Conservation (phyloP, 2,113 vertebrate species). For the Scalopus aquaticus region DNA sequence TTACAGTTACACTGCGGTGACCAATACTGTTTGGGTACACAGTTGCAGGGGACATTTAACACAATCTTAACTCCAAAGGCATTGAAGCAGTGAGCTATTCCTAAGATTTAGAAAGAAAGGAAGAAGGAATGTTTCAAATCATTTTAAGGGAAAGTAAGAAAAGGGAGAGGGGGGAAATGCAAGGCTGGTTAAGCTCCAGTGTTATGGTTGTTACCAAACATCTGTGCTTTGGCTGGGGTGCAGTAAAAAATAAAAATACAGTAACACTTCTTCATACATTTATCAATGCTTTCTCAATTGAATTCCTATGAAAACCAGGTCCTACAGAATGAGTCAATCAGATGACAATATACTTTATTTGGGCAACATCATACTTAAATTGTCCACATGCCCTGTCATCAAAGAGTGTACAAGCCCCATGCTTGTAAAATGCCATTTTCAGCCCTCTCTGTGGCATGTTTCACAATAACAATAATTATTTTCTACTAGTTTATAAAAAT, state of each 20-base stretch:
- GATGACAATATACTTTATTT: neutral
- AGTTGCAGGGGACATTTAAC: neutral
- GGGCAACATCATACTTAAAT: neutral
- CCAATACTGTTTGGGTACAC: neutral
- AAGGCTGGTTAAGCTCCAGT: neutral
- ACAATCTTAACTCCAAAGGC: neutral
- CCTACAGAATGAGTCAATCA: neutral
- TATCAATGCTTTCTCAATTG: neutral
- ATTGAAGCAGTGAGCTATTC: neutral
- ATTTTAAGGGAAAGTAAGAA: neutral
- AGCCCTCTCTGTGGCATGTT: neutral
- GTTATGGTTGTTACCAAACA: neutral
- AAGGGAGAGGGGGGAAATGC: neutral
- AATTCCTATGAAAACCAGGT: slow-evolving; percentile 38
- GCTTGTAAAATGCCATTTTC: neutral
- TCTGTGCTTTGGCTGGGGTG: neutral
- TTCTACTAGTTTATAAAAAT: neutral
- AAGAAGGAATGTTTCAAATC: neutral
- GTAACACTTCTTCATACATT: neutral
- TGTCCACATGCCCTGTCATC: neutral
- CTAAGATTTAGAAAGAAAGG: slow-evolving; percentile 18
- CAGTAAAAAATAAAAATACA: neutral
- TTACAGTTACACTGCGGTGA: neutral
- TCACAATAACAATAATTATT: neutral
- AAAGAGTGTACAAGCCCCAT: neutral